Evolutionary conservation across 2,113 vertebrate species (phyloP), one percentile per base, ranked within the genome.

Genomic region (Malurus alboscapulatus): DNA sequence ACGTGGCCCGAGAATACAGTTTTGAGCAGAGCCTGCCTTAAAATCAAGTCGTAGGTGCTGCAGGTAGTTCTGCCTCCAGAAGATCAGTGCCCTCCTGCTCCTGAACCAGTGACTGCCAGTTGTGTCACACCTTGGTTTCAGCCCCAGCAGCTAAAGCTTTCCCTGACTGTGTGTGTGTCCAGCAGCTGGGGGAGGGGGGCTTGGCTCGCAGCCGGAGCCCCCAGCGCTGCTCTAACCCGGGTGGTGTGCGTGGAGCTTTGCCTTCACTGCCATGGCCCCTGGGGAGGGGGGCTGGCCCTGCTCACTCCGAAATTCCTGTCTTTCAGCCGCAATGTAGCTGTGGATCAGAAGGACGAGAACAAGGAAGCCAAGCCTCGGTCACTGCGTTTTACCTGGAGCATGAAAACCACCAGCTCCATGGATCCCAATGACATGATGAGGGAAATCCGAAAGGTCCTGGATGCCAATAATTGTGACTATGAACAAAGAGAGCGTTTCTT

Each of bases 351-450:
- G 98, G 99, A 99, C 3, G 99, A 99, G 95, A 98, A 97, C 97
- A 99, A 98, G 97, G 99, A 99, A 96, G 96, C 98, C 66, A 99
- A 99, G 84, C 99, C 99, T 84, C 98, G 99, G 84, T 99, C 99
- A 6, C 98, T 99, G 92, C 97, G 99, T 92, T 99, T 99, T 96
- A 99, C 99, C 92, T 99, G 99, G 99, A 99, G 98, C 98, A 99
- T 99, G 99, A 99, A 99, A 97, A 99, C 99, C 95, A 99, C 99
- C 93, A 99, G 99, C 96, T 99, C 99, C 97, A 98, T 99, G 99
- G 99, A 99, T 89, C 98, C 99, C 61, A 97, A 96, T 18, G 98
- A 99, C 88, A 99, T 99, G 98, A 99, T 99, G 99, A 98, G 98
- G 90, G 99, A 99, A 96, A 99, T 99, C 92, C 98, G 99, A 91